Evolutionary conservation across 2,113 vertebrate species (phyloP).

Genomic region (Puntigrus tetrazona): DNA sequence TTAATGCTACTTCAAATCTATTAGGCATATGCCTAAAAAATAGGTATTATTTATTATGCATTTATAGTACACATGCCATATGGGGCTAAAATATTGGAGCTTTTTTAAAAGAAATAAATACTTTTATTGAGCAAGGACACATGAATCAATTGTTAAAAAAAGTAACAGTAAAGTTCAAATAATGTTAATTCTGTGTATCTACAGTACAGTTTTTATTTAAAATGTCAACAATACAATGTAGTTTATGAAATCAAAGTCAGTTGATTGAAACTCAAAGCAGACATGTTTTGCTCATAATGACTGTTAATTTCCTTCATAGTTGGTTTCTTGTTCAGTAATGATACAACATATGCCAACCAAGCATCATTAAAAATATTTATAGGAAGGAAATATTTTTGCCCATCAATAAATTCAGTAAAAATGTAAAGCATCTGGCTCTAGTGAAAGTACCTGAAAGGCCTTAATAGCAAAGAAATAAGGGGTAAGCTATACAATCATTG

Average conservation of each 20-base stretch:
- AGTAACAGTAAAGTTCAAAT: neutral
- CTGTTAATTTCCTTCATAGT: constrained; percentile 7
- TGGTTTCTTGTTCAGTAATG: constrained; percentile 18
- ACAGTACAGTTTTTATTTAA: neutral
- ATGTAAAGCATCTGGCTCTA: constrained; percentile 40
- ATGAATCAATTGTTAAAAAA: neutral
- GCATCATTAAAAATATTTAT: constrained; percentile 38
- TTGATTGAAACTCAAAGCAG: constrained; percentile 21
- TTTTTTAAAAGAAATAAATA: neutral
- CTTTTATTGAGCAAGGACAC: neutral
- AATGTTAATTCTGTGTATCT: no score
- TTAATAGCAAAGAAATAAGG: constrained; percentile 27
- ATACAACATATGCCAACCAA: constrained; percentile 12
- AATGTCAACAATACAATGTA: neutral
- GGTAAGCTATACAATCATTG: constrained; percentile 6
- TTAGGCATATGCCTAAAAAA: neutral
- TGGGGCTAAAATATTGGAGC: no score
- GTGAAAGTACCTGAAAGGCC: constrained; percentile 37
- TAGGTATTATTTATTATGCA: no score
- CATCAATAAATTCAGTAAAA: constrained; percentile 27
- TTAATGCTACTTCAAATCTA: neutral
- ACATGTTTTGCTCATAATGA: constrained; percentile 23
- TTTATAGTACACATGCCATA: no score
- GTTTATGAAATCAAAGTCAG: neutral
- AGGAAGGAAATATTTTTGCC: constrained; percentile 33